Conservation (phyloP, 2,888 invertebrate genomes). For the Troglohyphantes excavatus region DNA sequence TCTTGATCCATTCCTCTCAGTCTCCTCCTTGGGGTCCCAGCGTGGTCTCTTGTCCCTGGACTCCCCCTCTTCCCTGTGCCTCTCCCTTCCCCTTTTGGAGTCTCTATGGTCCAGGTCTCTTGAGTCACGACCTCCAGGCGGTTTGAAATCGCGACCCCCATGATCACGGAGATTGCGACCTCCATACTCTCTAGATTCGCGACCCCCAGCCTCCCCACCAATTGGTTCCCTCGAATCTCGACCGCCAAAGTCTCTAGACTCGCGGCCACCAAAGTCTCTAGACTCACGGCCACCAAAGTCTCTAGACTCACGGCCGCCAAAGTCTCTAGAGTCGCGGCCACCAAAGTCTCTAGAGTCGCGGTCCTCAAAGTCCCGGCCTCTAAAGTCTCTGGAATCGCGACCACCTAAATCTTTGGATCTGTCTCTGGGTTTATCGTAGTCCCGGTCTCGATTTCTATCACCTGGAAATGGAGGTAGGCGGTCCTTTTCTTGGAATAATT, state of each 20-base stretch:
- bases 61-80: conserved; percentile 81
- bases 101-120: conserved; percentile 79
- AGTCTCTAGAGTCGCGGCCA: conserved; percentile 80
- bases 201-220: no score
- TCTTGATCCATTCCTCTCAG: conserved; percentile 16
- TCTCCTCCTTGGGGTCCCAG: conserved; percentile 25
- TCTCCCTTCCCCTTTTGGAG: conserved; percentile 80
- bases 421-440: conserved; percentile 35
- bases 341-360: conserved; percentile 79
- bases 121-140: conserved; percentile 78
- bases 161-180: neutral
- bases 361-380: conserved; percentile 75
- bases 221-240: no score
- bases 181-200: no score
- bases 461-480: neutral
- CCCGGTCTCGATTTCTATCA: conserved; percentile 52
- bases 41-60: conserved; percentile 31
- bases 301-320: conserved; percentile 81
- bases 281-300: conserved; percentile 80
- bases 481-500: conserved; percentile 12
- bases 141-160: neutral
- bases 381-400: conserved; percentile 80
- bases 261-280: conserved; percentile 80
- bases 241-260: no score
- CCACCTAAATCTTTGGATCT: conserved; percentile 44